Percentiles rank a stretch among this genome's conserved stretches.
These are phyloP conservation scores for Dryobota labecula DNA, from an alignment of 2,888 invertebrate species.

Conservation along the genomic window DNA sequence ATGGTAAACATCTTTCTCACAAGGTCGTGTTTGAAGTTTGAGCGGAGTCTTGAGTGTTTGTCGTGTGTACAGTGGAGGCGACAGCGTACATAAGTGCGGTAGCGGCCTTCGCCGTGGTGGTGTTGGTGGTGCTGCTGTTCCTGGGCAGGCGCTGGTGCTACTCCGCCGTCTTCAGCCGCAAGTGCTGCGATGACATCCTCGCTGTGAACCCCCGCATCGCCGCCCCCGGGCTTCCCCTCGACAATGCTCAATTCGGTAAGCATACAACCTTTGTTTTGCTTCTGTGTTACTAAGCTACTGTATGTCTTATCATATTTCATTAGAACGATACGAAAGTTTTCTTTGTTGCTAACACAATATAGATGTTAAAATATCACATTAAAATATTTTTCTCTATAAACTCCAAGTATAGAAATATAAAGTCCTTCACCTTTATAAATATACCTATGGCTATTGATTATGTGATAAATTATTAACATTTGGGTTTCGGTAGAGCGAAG, in stretches of 20 bases:
- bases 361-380: slow-evolving; percentile 51
- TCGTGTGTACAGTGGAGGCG: slow-evolving; percentile 92
- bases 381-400: slow-evolving; percentile 33
- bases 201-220: slow-evolving; percentile 84
- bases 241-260: slow-evolving; percentile 88
- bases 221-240: slow-evolving; percentile 79
- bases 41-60: slow-evolving; percentile 51
- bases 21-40: slow-evolving; percentile 49
- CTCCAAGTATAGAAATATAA: slow-evolving; percentile 51
- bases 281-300: slow-evolving; percentile 63
- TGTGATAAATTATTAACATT: slow-evolving; percentile 67
- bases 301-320: slow-evolving; percentile 55
- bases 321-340: slow-evolving; percentile 51
- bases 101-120: slow-evolving; percentile 95
- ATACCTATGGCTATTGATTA: slow-evolving; percentile 61
- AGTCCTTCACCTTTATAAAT: slow-evolving; percentile 57
- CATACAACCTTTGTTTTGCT: slow-evolving; percentile 58
- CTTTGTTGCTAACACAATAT: slow-evolving; percentile 64
- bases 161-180: slow-evolving; percentile 81
- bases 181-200: slow-evolving; percentile 85
- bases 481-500: slow-evolving; percentile 56
- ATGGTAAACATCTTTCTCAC: slow-evolving; percentile 82
- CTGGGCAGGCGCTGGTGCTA: slow-evolving; percentile 94
- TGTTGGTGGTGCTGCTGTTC: slow-evolving; percentile 96
- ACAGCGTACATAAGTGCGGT: slow-evolving; percentile 97